phyloP scores from a whole-genome alignment of 1,140 invertebrate species.

The Callitettix versicolor region DNA sequence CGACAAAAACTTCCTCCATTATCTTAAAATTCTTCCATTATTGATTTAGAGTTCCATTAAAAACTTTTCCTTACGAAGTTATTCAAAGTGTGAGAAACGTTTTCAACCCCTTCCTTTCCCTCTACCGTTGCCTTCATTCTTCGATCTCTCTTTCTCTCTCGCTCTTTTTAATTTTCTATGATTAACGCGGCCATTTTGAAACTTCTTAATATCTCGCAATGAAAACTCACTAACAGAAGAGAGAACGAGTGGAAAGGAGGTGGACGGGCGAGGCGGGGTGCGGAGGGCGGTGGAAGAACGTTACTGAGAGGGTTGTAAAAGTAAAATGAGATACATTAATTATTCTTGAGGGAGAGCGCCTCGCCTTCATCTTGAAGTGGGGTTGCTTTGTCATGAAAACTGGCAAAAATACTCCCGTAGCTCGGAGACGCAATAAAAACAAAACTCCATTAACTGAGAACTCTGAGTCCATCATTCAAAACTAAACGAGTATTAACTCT shows the following conservation, averaged over 20 bases:
- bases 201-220: conserved; percentile 27
- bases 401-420: conserved; percentile 11
- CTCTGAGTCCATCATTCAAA: conserved; percentile 9
- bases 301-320: conserved; percentile 22
- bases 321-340: conserved; percentile 29
- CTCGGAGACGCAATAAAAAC: conserved; percentile 9
- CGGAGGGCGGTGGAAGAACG: background rate
- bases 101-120: conserved; percentile 4
- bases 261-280: background rate
- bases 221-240: conserved; percentile 19
- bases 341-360: conserved; percentile 20
- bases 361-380: conserved; percentile 10
- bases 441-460: conserved; percentile 7
- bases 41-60: conserved; percentile 19
- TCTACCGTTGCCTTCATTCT: conserved; percentile 6
- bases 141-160: conserved; percentile 19
- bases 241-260: background rate
- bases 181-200: conserved; percentile 26
- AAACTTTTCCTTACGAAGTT: conserved; percentile 16
- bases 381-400: conserved; percentile 11
- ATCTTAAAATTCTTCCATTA: conserved; percentile 14
- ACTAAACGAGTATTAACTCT: conserved; percentile 10
- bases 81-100: conserved; percentile 10
- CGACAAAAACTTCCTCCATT: conserved; percentile 13
- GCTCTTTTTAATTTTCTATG: conserved; percentile 27